Conservation (phyloP, 2,888 invertebrate genomes). For the Coenonympha arcania region DNA sequence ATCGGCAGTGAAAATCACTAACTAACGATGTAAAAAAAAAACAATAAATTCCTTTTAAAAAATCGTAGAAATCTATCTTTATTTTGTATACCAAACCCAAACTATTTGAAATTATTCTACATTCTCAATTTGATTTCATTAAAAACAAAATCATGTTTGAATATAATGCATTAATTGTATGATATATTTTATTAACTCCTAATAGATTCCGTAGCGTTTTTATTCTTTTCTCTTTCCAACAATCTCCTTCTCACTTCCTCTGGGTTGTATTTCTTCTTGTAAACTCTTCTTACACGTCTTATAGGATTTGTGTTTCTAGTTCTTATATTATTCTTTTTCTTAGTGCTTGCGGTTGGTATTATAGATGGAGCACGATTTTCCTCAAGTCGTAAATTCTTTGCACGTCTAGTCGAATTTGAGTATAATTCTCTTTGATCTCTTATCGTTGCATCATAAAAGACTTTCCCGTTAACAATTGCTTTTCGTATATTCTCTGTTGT, state of each 20-base stretch:
- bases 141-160: too few species aligned
- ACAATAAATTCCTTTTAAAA: too few species aligned
- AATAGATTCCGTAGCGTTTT: slow-evolving; percentile 31
- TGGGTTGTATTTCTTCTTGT: slow-evolving; percentile 66
- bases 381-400: slow-evolving; percentile 38
- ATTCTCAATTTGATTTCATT: too few species aligned
- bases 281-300: slow-evolving; percentile 62
- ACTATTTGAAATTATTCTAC: too few species aligned
- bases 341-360: slow-evolving; percentile 42
- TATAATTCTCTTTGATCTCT: slow-evolving; percentile 55
- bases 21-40: too few species aligned
- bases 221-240: slow-evolving; percentile 58
- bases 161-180: too few species aligned
- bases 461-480: slow-evolving; percentile 64
- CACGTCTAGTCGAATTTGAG: slow-evolving; percentile 43
- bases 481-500: slow-evolving; percentile 64
- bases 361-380: slow-evolving; percentile 43
- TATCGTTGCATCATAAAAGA: slow-evolving; percentile 65
- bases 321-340: slow-evolving; percentile 54
- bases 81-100: too few species aligned
- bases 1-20: not conserved
- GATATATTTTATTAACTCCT: slow-evolving; percentile 25
- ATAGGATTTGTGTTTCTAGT: slow-evolving; percentile 58
- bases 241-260: slow-evolving; percentile 67
- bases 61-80: too few species aligned